Conservation (phyloP, 2,113 vertebrate genomes). For the Cephalopholis sonnerati region DNA sequence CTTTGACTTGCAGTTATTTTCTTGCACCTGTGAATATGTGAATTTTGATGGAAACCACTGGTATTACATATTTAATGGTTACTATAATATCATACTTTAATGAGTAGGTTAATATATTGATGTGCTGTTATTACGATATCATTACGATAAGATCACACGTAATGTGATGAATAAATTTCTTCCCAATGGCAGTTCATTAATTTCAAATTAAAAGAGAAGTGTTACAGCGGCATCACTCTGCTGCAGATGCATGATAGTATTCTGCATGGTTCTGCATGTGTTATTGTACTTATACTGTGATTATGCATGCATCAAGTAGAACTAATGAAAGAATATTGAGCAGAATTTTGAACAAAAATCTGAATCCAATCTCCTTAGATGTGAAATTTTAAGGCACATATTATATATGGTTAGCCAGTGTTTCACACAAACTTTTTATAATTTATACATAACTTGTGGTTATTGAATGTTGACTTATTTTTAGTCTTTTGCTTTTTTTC, state of each 20-base stretch:
- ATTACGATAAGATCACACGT: constrained; percentile 9
- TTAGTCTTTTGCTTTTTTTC: constrained; percentile 27
- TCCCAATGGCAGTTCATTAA: constrained; percentile 30
- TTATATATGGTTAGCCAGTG: neutral
- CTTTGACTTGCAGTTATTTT: constrained; percentile 10
- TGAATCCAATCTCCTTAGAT: neutral
- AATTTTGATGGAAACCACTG: constrained; percentile 11
- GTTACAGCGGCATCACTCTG: neutral
- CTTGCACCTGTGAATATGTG: constrained; percentile 15
- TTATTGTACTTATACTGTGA: neutral
- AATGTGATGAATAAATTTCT: neutral
- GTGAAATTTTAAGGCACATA: neutral
- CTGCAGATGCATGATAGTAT: constrained; percentile 7
- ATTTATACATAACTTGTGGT: neutral
- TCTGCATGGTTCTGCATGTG: neutral
- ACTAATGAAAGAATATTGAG: neutral
- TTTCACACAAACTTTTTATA: neutral
- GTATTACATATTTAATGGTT: constrained; percentile 38
- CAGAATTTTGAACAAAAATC: neutral
- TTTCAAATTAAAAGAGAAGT: constrained; percentile 23
- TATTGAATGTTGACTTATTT: neutral
- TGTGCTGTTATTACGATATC: constrained; percentile 8
- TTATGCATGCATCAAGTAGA: neutral
- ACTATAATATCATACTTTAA: constrained; percentile 42
- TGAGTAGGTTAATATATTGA: constrained; percentile 20